Evolutionary conservation across 2,797 vertebrate genomes (phyloP), one percentile per base, ranked within the genome.

Genomic region (Sebastes taczanowskii): DNA sequence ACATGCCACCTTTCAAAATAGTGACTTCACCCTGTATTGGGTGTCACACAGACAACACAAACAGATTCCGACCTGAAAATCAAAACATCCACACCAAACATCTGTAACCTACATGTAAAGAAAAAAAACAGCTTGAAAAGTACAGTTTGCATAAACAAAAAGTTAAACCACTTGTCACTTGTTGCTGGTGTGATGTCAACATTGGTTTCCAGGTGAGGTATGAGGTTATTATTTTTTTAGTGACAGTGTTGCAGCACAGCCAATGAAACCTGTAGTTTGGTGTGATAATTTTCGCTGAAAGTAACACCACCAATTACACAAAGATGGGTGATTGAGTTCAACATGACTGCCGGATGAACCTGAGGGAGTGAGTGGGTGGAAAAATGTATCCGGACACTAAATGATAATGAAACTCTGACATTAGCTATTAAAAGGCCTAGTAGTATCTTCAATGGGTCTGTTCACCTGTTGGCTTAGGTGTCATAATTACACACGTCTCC

Each of bases 1-100:
- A 92, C 89, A 92, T 73, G 76, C 78, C 86, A 88, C 86, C 82
- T 82, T 92, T 90, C 86, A 94, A 92, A 95, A 94, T 86, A 92
- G 64, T 92, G 90, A 94, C 94, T 89, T 95, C 92, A 94, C 85
- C 79, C 16, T 61, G 78, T 88, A 83, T 85, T 82, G 77, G 38
- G 89, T 93, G 89, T 94, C 91, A 86, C 20, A 18, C 76, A 73
- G 62, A 85, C 77, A 77, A 78, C 82, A 71, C 88, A 92, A 94
- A 94, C 92, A 89, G 87, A 93, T 93, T 87, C 93, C 74, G 73
- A 91, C 42, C 49, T 70, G 77, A 59, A 85, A 87, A 89, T 88
- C 79, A 91, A 90, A 90, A 91, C 87, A 91, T 58, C 80, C 65
- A 78, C 55, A 59, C 83, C 74, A 88, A 90, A 90, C 88, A 90